Base-by-base conservation (phyloP, 2,888 invertebrate species). In the Drosophila hawaiiensis region DNA sequence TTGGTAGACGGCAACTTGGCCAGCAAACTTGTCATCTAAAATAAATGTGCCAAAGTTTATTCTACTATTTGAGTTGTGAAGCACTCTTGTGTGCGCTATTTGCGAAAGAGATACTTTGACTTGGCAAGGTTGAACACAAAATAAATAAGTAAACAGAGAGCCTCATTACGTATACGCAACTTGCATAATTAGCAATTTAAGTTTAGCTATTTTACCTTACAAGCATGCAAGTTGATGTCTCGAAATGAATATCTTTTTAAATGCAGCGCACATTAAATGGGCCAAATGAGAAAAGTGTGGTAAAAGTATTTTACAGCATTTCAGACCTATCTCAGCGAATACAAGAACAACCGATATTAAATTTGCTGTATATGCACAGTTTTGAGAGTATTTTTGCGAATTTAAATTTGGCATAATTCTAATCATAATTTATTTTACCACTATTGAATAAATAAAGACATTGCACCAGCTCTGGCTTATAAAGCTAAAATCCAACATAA, bases 21-120 rank as follows among this genome's bases (percentile, higher is more conserved):
- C 35, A 60, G 37, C 53, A 77, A 78, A 35, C 37, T 33, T 49
- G 56, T 41, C 56, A 68, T 67, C 39, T 35, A 56, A 55, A 72
- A 49, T 60, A 72, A 72, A 68, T 66, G 67, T 75, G 58, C 65
- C 47, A 39, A 76, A 78, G 76, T 79, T 75, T 54, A 52, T 64
- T 41, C 54, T 50, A 25, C 63, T 78, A 62, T 78, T 78, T 78
- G 78, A 54, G 71, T 78, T 78, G 54, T n/a, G 52, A 68, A 79
- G 64, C 59, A 70, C 60, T 67, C 50, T 64, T 29, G 47, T n/a
- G 33, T 28, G 65, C 60, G 39, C 52, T 59, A 28, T 55, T 55
- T 37, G 25, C 28, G 12, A 28, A 55, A 29, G 7, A 35, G 29
- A 59, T 76, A 61, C 49, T 61, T 77, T 53, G 47, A 61, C 43